Base-by-base conservation (phyloP, 2,797 vertebrate species). In the Hydrolagus colliei region DNA sequence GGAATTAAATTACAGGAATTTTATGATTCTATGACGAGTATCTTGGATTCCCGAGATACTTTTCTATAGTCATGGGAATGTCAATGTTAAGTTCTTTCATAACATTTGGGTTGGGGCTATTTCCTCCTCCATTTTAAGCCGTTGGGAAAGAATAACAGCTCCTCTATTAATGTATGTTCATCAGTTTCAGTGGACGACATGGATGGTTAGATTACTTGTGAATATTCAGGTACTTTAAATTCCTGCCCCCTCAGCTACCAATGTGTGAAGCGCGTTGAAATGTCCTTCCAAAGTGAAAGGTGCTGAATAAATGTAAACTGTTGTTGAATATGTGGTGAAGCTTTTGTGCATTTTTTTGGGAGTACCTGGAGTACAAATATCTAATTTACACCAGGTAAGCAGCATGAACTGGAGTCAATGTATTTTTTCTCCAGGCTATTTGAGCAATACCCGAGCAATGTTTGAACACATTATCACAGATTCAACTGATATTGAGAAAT, bases 401-500 rank as follows among this genome's bases (percentile, higher is more conserved):
- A 18, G 52, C 61, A 77, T 59, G n/a, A 76, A 76, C 12, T 11
- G 41, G 75, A 77, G n/a, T 71, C 5, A 63, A 14, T 27, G 27
- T 20, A 62, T 22, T 61, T 63, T 79, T 11, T 65, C 59, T 8
- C n/a, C 7, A 22, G 77, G 11, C 61, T 32, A 62, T 63, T 63
- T 79, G 14, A 79, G 63, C 63, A 0, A 22, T 8, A 12, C 59
- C 61, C 62, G 12, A 22, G 12, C 2, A 12, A 79, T 62, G n/a
- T 63, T 63, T 65, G 27, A 10, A 9, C 14, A n/a, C 61, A 32
- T 22, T 61, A 16, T 27, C 12, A 14, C 62, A 76, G 41, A 13
- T 27, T 27, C 12, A 63, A 63, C n/a, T 79, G 61, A 79, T 27
- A 62, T 79, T 79, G 61, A 63, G 77, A 79, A 79, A 79, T 22